Percentiles rank a stretch among this genome's conserved stretches.
These are phyloP conservation scores for Bhutanitis thaidina DNA, from an alignment of 2,888 invertebrate genomes.

Conservation along the genomic window DNA sequence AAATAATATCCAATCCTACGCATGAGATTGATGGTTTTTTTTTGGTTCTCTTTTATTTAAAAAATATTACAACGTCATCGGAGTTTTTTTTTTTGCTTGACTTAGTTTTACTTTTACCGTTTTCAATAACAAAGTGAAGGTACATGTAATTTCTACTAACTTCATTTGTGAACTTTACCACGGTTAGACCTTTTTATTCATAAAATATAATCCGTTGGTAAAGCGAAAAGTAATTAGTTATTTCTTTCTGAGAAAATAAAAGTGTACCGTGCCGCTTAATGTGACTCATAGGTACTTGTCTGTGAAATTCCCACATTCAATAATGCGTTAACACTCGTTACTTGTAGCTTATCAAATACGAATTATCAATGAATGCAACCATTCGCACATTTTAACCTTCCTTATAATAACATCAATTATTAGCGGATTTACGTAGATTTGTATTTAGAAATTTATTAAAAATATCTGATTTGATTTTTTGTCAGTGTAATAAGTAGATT, in stretches of 20 bases:
- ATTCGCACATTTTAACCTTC: not conserved
- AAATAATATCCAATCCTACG: no score
- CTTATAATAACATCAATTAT: no score
- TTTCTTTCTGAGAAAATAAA: slow-evolving; percentile 12
- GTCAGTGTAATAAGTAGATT: no score
- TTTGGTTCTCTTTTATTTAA: not conserved
- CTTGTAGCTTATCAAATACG: slow-evolving; percentile 9
- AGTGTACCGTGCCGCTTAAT: not conserved
- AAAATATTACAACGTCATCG: no score
- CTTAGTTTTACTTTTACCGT: no score
- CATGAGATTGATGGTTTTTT: no score
- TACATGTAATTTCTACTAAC: no score
- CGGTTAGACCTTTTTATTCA: slow-evolving; percentile 2
- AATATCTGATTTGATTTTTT: no score
- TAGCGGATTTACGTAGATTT: no score
- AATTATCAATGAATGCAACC: slow-evolving; percentile 2
- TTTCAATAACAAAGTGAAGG: no score
- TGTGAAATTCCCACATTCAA: slow-evolving; percentile 7
- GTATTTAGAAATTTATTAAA: no score
- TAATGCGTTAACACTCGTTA: slow-evolving; percentile 4
- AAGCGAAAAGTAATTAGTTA: slow-evolving; percentile 11
- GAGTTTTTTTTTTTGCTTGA: no score
- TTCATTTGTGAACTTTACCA: not conserved
- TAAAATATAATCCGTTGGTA: slow-evolving; percentile 8
- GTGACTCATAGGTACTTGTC: slow-evolving; percentile 5